Conservation (phyloP, 2,113 vertebrate genomes). For the Microcebus griseorufus region DNA sequence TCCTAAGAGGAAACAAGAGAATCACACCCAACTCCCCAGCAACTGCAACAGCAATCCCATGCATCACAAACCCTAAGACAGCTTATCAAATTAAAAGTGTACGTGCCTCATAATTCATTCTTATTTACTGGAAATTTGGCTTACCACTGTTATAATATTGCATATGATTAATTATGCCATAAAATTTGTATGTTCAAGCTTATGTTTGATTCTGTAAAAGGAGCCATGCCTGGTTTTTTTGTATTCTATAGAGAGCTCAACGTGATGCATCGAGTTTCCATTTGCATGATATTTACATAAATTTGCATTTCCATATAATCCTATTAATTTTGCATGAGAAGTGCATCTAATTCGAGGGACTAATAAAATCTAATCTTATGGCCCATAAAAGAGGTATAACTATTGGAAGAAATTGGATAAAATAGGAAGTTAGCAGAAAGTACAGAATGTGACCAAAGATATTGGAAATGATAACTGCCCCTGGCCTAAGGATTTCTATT, state of each 20-base stretch:
- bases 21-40: background rate
- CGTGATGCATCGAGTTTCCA: background rate
- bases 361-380: background rate
- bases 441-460: background rate
- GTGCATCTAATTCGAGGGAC: conserved; percentile 12
- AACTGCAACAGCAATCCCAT: background rate
- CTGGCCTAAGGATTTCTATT: background rate
- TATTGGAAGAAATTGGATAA: background rate
- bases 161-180: conserved; percentile 51
- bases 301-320: conserved; percentile 48
- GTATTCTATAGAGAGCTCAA: background rate
- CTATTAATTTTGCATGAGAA: conserved; percentile 59
- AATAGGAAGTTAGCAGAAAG: background rate
- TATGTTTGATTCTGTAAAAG: background rate
- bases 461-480: background rate
- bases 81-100: background rate
- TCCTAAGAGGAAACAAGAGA: background rate
- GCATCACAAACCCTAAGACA: background rate
- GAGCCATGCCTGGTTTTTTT: background rate
- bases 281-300: conserved; percentile 67
- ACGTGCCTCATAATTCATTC: conserved; percentile 9
- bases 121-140: conserved; percentile 48
- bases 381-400: background rate
- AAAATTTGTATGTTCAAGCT: background rate
- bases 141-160: background rate